Evolutionary conservation across 2,888 invertebrate species (phyloP), one percentile per base, ranked within the genome.

Genomic region (Rhingia rostrata): DNA sequence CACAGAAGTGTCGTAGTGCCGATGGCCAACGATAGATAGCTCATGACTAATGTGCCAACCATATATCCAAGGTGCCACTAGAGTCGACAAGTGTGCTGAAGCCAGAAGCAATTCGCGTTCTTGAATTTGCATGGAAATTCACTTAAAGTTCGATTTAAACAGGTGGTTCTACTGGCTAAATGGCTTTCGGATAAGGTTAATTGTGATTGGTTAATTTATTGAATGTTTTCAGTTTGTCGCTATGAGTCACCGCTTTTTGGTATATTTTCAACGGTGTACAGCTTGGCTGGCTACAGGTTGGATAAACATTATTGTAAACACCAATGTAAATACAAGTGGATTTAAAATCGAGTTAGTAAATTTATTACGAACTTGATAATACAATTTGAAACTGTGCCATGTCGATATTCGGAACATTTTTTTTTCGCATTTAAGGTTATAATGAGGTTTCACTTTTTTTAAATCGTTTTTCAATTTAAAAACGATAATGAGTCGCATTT

Each of bases 101-200:
- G 45, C 73, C 60, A 66, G 51, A 63, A 70, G 70, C 63, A 58
- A 60, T 58, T 64, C 58, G 49, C 14, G 54, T 61, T 63, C 30
- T 35, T 49, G 7, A 80, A 74, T 74, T 74, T 63, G 41, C 58
- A 75, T 75, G 12, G 14, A 63, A 45, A 54, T 63, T 73, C 54
- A 37, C 35, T 37, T 53, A 32, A 64, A 47, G 43, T 53, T 70
- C 4, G 45, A 58, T 47, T 69, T 75, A 35, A 75, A 75, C 81
- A 75, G 75, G 58, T 75, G 61, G 53, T 58, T n/a, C 47, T 61
- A 45, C 10, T 61, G 69, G 61, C 67, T 60, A 30, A 61, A 67
- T 60, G 66, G 9, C 53, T 49, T 35, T 61, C 14, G 60, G 60
- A 53, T 53, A 73, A 74, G 41, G 80, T 61, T 47, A 74, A 80